These are phyloP conservation scores for Mesaphorura yosii DNA, from an alignment of 1,140 invertebrate genomes.

Conservation along the genomic window DNA sequence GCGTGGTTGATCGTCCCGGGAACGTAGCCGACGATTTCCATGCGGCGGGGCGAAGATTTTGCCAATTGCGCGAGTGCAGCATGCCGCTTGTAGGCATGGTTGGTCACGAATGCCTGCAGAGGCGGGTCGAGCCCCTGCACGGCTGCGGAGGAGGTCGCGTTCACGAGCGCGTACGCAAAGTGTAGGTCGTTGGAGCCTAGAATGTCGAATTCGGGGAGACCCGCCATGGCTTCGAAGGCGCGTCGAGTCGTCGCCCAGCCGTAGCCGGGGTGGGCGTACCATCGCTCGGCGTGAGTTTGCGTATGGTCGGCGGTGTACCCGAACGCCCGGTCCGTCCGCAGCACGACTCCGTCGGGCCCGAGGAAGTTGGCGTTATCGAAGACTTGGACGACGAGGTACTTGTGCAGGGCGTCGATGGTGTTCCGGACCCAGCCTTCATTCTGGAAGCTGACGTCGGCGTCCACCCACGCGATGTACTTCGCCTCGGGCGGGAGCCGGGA, in stretches of 20 bases:
- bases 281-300: slow-evolving; percentile 10
- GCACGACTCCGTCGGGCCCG: not conserved
- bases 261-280: slow-evolving; percentile 16
- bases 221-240: not conserved
- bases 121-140: not conserved
- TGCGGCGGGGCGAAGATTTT: not conserved
- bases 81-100: not conserved
- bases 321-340: slow-evolving; percentile 5
- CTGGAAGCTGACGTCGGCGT: slow-evolving; percentile 9
- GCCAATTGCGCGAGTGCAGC: not conserved
- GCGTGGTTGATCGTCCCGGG: slow-evolving; percentile 6
- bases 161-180: slow-evolving; percentile 13
- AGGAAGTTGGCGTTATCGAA: slow-evolving; percentile 14
- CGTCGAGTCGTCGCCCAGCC: slow-evolving; percentile 8
- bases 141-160: slow-evolving; percentile 5
- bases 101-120: not conserved
- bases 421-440: slow-evolving; percentile 3
- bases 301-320: slow-evolving; percentile 8
- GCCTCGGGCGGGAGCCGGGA: slow-evolving; percentile 4
- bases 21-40: slow-evolving; percentile 5
- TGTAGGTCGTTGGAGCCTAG: slow-evolving; percentile 14
- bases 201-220: slow-evolving; percentile 13
- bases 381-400: slow-evolving; percentile 11
- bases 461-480: slow-evolving; percentile 14
- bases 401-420: not conserved